phyloP scores from a whole-genome alignment of 1,140 invertebrate species.

The Piezodorus guildinii region DNA sequence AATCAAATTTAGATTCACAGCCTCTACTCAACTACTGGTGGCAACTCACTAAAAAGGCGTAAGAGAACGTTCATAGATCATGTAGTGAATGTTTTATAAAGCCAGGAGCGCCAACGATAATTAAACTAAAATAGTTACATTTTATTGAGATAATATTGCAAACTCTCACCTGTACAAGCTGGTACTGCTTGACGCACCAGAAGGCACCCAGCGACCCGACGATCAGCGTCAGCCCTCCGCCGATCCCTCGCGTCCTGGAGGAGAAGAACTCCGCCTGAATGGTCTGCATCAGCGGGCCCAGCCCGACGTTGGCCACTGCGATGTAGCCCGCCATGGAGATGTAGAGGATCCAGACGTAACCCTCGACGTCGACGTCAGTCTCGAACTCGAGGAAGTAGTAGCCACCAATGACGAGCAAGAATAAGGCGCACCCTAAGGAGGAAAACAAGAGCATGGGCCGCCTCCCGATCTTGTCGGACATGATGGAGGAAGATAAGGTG shows the following conservation, averaged over 20 bases:
- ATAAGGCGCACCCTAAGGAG: constrained; percentile 18
- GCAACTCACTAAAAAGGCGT: no score
- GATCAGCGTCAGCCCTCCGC: background rate
- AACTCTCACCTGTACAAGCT: constrained; percentile 15
- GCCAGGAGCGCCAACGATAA: no score
- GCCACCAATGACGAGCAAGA: background rate
- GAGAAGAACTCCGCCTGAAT: constrained; percentile 25
- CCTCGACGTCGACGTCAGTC: background rate
- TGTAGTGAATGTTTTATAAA: no score
- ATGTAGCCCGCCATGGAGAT: constrained; percentile 16
- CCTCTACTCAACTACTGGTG: no score
- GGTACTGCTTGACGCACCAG: constrained; percentile 24
- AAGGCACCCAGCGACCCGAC: constrained; percentile 15
- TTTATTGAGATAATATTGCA: no score
- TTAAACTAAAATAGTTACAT: no score
- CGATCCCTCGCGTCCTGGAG: constrained; percentile 19
- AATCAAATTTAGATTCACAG: no score
- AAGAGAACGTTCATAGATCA: no score
- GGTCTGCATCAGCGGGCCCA: constrained; percentile 25
- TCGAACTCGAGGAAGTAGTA: constrained; percentile 10
- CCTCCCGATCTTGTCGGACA: constrained; percentile 38
- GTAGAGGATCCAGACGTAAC: constrained; percentile 25
- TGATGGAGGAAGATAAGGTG: constrained; percentile 33
- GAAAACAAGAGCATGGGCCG: constrained; percentile 42
- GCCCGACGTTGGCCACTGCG: constrained; percentile 19